Percentiles rank a stretch among this genome's conserved stretches.
Evolutionary conservation across 2,797 vertebrate genomes (phyloP).

Genomic region (Agapornis canus): DNA sequence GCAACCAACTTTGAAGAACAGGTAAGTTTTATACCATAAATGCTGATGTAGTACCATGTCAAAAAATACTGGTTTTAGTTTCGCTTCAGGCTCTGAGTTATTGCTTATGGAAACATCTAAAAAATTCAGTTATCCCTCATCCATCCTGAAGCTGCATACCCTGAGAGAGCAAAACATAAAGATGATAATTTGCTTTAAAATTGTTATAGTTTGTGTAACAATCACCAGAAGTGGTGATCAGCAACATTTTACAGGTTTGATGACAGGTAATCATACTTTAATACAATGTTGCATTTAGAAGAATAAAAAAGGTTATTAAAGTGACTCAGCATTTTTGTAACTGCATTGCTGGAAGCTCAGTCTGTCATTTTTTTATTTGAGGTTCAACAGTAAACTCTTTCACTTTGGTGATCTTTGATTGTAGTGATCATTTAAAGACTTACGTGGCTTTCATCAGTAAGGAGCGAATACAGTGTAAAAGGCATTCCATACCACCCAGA

Average conservation of each 20-base stretch:
- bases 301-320: not conserved
- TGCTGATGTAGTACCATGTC: not conserved
- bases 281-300: rapidly evolving
- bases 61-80: not conserved
- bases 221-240: not conserved
- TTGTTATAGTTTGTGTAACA: not conserved
- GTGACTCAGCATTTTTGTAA: not conserved
- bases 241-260: not conserved
- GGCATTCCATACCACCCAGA: not conserved
- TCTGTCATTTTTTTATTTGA: not conserved
- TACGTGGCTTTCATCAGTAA: not conserved
- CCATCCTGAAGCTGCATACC: not conserved
- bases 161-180: not conserved
- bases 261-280: not conserved
- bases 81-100: not conserved
- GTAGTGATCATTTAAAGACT: not conserved
- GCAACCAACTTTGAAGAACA: not conserved
- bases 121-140: not conserved
- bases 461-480: not conserved
- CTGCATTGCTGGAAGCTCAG: not conserved
- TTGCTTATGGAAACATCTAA: not conserved
- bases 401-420: not conserved
- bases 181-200: not conserved
- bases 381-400: too few relatives aligned
- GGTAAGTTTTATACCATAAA: not conserved